Evolutionary conservation across 1,140 invertebrate species (phyloP).

Genomic region (Bombus pascuorum): DNA sequence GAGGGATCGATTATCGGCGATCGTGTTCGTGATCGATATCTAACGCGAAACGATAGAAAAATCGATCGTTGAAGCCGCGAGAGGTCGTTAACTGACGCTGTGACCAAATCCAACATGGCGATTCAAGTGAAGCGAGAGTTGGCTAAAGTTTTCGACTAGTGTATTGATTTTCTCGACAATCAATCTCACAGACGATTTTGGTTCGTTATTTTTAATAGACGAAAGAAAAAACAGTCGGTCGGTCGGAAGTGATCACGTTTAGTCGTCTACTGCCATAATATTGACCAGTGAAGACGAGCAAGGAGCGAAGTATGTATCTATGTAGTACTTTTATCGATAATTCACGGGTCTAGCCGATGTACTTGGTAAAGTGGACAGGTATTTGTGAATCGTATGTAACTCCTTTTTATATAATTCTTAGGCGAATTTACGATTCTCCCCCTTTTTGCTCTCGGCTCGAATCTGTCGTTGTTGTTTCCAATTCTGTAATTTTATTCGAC

Average conservation of each 20-base stretch:
- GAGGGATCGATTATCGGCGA: background rate
- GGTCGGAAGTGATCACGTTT: background rate
- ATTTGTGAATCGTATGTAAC: background rate
- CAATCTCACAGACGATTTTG: constrained; percentile 39
- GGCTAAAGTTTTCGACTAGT: background rate
- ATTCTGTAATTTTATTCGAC: constrained; percentile 39
- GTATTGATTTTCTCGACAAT: constrained; percentile 60
- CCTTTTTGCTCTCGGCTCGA: background rate
- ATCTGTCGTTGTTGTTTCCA: constrained; percentile 22
- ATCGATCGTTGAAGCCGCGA: background rate
- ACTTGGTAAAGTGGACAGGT: background rate
- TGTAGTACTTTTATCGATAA: background rate
- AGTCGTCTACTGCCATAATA: constrained; percentile 21
- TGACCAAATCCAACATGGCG: constrained; percentile 45
- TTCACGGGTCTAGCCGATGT: background rate
- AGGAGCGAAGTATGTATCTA: background rate
- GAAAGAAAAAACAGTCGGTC: background rate
- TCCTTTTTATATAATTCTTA: background rate
- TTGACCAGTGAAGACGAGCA: constrained; percentile 14
- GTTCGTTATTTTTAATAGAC: background rate
- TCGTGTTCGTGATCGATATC: background rate
- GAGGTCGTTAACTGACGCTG: constrained; percentile 22
- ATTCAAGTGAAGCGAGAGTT: background rate
- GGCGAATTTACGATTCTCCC: background rate
- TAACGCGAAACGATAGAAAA: background rate